A percentile compares a stretch with the other conserved stretches of the same genome.
These are phyloP conservation scores for Phengaris alcon DNA, from an alignment of 2,888 invertebrate genomes.

Conservation along the genomic window DNA sequence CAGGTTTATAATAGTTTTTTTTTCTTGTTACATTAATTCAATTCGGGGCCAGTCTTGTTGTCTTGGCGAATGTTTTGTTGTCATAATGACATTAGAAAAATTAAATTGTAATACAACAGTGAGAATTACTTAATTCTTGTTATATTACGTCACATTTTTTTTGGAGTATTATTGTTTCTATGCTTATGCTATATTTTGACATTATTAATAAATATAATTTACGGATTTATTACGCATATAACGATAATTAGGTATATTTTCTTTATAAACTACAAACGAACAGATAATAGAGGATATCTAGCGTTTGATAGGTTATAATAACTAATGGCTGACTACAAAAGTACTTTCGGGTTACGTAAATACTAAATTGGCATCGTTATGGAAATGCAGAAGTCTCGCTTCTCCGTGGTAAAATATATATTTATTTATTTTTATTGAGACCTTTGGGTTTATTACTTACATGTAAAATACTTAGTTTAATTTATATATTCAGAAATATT, in stretches of 20 bases:
- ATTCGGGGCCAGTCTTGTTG: neutral
- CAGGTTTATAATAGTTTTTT: neutral
- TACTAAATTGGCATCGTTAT: too few relatives aligned
- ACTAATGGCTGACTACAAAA: too few relatives aligned
- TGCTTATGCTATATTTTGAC: slow-evolving; percentile 1
- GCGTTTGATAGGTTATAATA: too few relatives aligned
- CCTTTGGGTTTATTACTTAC: too few relatives aligned
- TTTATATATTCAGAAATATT: too few relatives aligned
- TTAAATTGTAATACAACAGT: slow-evolving; percentile 14
- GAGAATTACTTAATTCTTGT: slow-evolving; percentile 4
- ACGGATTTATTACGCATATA: neutral
- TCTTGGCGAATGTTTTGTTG: slow-evolving; percentile 19
- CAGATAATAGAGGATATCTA: too few relatives aligned
- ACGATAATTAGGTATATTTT: neutral
- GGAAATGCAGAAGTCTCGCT: too few relatives aligned
- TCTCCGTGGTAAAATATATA: too few relatives aligned
- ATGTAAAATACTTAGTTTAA: too few relatives aligned
- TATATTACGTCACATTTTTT: neutral
- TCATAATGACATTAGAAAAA: slow-evolving; percentile 7
- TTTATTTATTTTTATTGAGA: too few relatives aligned
- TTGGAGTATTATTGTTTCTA: slow-evolving; percentile 12
- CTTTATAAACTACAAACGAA: too few relatives aligned
- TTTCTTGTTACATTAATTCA: neutral
- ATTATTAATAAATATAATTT: slow-evolving; percentile 17
- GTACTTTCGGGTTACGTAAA: too few relatives aligned